Conservation (phyloP, 2,113 vertebrate genomes). For the Dipodomys ordii region DNA sequence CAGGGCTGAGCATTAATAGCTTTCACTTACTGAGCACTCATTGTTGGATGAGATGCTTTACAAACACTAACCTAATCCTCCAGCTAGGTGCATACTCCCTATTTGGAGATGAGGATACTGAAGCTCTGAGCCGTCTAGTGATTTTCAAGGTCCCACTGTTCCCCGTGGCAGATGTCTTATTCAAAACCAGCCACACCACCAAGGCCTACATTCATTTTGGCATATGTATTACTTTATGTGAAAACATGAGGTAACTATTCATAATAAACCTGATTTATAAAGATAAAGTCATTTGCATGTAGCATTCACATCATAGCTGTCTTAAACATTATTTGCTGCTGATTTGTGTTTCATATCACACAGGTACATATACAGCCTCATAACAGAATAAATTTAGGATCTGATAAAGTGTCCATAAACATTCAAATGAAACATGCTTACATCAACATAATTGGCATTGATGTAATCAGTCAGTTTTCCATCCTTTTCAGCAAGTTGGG, state of each 20-base stretch:
- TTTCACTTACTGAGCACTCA: not conserved
- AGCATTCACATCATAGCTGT: too few relatives aligned
- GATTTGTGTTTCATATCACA: not conserved
- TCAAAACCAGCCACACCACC: not conserved
- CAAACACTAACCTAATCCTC: not conserved
- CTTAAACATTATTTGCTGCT: not conserved
- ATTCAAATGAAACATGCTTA: conserved; percentile 85
- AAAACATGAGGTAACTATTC: not conserved
- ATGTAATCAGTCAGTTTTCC: conserved; percentile 95
- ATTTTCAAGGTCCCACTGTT: not conserved
- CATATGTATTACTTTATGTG: not conserved
- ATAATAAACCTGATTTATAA: not conserved
- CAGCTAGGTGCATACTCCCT: not conserved
- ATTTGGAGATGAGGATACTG: not conserved
- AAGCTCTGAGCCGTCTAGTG: not conserved
- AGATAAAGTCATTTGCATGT: too few relatives aligned
- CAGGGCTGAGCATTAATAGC: not conserved
- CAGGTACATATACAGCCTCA: not conserved
- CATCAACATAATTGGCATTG: conserved; percentile 98
- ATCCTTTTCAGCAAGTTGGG: conserved; percentile 90
- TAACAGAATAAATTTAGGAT: not conserved
- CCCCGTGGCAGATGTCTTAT: not conserved
- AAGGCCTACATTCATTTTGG: not conserved
- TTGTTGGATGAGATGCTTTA: not conserved
- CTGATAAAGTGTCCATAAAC: not conserved